These are phyloP conservation scores for Pyrocephalus nanus DNA, from an alignment of 2,797 vertebrate genomes.

Conservation along the genomic window DNA sequence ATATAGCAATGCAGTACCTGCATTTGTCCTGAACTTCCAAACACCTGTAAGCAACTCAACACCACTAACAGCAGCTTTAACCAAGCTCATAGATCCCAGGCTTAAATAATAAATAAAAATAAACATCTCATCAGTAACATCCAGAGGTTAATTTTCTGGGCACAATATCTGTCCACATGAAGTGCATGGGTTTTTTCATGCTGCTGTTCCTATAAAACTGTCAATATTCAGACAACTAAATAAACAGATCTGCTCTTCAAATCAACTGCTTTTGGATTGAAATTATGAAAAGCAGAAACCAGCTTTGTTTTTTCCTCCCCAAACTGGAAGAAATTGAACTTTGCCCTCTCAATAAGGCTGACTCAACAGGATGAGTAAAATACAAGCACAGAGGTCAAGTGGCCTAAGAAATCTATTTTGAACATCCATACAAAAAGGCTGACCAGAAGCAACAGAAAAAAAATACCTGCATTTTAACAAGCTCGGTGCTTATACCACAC, in stretches of 20 bases:
- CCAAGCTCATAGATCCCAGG: background rate
- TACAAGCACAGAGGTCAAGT: conserved; percentile 6
- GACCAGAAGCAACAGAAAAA: background rate
- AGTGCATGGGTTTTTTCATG: background rate
- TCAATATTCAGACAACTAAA: background rate
- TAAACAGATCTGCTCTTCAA: background rate
- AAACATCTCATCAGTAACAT: background rate
- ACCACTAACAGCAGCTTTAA: background rate
- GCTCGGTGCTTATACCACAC: background rate
- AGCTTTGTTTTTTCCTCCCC: background rate
- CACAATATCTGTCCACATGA: background rate
- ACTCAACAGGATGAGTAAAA: conserved; percentile 17
- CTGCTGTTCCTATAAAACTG: background rate
- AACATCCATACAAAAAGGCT: background rate
- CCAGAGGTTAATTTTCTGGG: background rate
- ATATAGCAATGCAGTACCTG: background rate
- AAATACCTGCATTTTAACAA: background rate
- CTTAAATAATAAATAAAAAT: background rate
- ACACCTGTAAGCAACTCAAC: background rate
- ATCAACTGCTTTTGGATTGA: background rate
- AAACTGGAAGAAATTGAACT: conserved; percentile 16
- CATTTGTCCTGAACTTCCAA: background rate
- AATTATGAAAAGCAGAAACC: background rate
- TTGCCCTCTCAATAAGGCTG: background rate
- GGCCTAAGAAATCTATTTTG: background rate